Base-by-base conservation (phyloP, 1,140 invertebrate species). In the Trichomalopsis sarcophagae region DNA sequence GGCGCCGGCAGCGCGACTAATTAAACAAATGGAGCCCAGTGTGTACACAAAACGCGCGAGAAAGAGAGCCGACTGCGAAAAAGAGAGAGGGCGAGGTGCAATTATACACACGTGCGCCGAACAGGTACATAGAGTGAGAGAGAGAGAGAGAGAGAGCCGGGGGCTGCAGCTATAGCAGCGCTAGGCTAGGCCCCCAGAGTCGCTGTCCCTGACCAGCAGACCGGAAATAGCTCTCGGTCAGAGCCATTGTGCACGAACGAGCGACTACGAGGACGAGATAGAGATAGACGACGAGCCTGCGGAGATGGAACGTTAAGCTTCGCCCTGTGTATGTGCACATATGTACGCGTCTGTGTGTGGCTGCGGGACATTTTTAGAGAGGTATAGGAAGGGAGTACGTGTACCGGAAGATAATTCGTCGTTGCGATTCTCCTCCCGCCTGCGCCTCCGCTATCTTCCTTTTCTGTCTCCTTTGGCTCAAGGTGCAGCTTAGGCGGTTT, bases 191-290 rank as follows among this genome's bases (percentile, higher is more conserved):
- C 81, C 69, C 47, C 30, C 30, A 30, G 73, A 75, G 81, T 55
- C n/a, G 84, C 80, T 88, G 89, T 89, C 88, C 88, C 86, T 90
- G 88, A 89, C 87, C 86, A 89, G 74, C 74, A 86, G 76, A 89
- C 87, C 88, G 89, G 87, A 90, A 90, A 88, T 88, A 89, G 87
- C 86, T 82, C 86, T 88, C 85, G 86, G 86, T 84, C 87, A 83
- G 23, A 89, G 85, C 83, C 68, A 89, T 88, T 88, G 87, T 90
- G 86, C 86, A 88, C 74, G 81, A 89, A 86, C 82, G 40, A 89
- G 62, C 50, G 79, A 40, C 71, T 76, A 87, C 81, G 84, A 84
- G 82, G 80, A 84, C 73, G 84, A 79, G 77, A 79, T 62, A 50
- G 47, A 27, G 82, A 75, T 30, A 13, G 30, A 75, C 21, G 55